These are phyloP conservation scores for Homarus americanus DNA, from an alignment of 1,140 invertebrate genomes.

Conservation along the genomic window DNA sequence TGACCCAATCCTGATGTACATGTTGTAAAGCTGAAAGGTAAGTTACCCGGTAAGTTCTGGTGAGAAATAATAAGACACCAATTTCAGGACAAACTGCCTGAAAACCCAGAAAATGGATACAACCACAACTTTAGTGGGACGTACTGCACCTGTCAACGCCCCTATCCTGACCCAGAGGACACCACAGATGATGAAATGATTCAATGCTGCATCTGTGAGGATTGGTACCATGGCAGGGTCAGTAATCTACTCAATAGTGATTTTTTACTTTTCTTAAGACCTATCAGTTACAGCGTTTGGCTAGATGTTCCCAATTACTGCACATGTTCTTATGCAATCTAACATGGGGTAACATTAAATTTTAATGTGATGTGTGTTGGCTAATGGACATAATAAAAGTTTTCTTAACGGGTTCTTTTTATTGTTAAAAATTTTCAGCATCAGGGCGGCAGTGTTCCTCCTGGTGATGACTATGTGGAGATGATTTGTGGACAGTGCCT, in stretches of 20 bases:
- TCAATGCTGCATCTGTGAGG: constrained; percentile 97
- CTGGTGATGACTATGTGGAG: constrained; percentile 78
- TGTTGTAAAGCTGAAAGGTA: too few species aligned
- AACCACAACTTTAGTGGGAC: constrained; percentile 96
- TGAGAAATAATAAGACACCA: too few species aligned
- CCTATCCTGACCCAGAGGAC: constrained; percentile 95
- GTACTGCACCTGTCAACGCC: constrained; percentile 95
- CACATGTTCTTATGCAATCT: too few species aligned
- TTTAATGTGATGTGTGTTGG: background rate
- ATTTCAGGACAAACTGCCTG: constrained; percentile 80
- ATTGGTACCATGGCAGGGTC: constrained; percentile 93
- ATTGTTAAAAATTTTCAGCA: constrained; percentile 85
- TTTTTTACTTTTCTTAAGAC: too few species aligned
- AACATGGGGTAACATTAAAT: too few species aligned
- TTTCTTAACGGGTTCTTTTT: too few species aligned
- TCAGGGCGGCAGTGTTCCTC: constrained; percentile 78
- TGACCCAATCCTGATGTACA: too few species aligned
- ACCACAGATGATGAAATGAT: constrained; percentile 93
- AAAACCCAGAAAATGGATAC: constrained; percentile 85
- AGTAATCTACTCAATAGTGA: constrained; percentile 11
- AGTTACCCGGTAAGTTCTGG: too few species aligned
- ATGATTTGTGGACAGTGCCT: constrained; percentile 78
- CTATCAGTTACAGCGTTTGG: too few species aligned
- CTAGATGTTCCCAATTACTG: too few species aligned
- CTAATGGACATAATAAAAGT: too few species aligned